Conservation (phyloP, 2,113 vertebrate species). For the Zosterops pallidus region DNA sequence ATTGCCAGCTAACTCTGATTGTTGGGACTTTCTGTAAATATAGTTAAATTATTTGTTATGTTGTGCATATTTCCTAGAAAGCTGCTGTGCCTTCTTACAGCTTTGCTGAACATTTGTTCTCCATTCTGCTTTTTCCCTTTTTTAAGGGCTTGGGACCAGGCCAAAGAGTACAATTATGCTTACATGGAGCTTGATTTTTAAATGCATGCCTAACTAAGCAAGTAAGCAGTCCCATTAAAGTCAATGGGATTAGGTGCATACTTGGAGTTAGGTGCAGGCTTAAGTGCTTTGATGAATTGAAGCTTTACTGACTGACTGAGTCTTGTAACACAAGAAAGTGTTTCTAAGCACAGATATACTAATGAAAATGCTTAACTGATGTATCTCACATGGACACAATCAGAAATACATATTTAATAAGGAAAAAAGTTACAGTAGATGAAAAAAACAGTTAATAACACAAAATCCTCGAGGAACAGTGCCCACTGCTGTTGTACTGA, state of each 20-base stretch:
- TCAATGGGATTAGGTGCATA: constrained; percentile 14
- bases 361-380: neutral
- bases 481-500: neutral
- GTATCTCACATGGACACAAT: neutral
- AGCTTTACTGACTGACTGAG: neutral
- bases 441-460: neutral
- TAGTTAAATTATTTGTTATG: neutral
- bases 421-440: neutral
- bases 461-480: neutral
- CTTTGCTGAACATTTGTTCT: constrained; percentile 12
- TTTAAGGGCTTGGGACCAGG: neutral
- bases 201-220: constrained; percentile 24
- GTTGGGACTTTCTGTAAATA: neutral
- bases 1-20: neutral
- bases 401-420: neutral
- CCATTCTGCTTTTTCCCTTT: neutral
- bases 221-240: constrained; percentile 13
- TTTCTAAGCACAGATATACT: neutral
- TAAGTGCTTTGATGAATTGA: constrained; percentile 5
- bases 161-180: constrained; percentile 22
- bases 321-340: neutral
- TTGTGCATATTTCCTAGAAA: neutral
- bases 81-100: neutral
- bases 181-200: constrained; percentile 19
- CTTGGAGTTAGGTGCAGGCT: neutral